phyloP scores from a whole-genome alignment of 2,888 invertebrate genomes.

The Pristionchus entomophagus region DNA sequence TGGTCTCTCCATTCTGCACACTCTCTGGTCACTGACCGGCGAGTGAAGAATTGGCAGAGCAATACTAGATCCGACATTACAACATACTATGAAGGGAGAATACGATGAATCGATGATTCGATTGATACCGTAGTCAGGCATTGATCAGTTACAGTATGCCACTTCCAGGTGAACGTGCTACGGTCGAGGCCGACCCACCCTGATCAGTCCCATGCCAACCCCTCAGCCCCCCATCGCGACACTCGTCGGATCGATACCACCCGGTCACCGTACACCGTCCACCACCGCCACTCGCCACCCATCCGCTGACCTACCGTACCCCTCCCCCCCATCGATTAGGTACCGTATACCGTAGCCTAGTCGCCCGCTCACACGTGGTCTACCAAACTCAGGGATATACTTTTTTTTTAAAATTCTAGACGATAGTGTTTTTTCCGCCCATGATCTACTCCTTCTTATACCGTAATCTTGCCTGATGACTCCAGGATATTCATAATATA shows the following conservation, averaged over 20 bases:
- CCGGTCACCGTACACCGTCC: constrained; percentile 27
- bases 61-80: no score
- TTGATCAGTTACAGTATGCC: not conserved
- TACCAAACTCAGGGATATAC: not conserved
- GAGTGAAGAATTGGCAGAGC: no score
- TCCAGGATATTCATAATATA: constrained; percentile 37
- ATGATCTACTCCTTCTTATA: not conserved
- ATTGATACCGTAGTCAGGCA: not conserved
- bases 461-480: not conserved
- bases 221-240: not conserved
- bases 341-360: not conserved
- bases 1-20: no score
- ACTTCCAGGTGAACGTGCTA: not conserved
- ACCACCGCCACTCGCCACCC: constrained; percentile 30
- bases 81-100: no score
- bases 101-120: no score
- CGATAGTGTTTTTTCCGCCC: not conserved
- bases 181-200: not conserved
- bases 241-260: constrained; percentile 12
- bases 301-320: constrained; percentile 14
- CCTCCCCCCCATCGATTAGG: not conserved
- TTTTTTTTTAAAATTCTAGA: not conserved
- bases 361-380: not conserved
- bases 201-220: not conserved
- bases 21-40: no score